A percentile compares a stretch with the other conserved stretches of the same genome.
Evolutionary conservation across 2,797 vertebrate genomes (phyloP).

Genomic region (Onychomys torridus): DNA sequence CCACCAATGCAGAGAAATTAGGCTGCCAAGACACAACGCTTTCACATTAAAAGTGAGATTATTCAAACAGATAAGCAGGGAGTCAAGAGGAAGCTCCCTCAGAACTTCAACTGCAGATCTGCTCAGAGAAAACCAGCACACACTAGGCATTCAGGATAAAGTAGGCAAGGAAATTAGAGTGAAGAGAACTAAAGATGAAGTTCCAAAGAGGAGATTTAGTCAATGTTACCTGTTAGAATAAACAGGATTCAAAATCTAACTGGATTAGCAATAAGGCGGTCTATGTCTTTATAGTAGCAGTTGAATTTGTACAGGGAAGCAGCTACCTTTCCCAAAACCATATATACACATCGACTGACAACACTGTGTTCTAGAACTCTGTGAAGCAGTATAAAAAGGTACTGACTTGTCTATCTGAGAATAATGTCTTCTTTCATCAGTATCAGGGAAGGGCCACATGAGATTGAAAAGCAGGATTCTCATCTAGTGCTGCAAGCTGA

Average conservation of each 20-base stretch:
- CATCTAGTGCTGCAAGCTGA: neutral
- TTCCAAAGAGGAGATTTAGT: neutral
- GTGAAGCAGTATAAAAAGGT: neutral
- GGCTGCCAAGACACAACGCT: conserved; percentile 74
- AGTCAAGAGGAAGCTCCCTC: conserved; percentile 71
- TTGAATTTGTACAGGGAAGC: neutral
- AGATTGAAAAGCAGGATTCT: neutral
- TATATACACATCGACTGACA: neutral
- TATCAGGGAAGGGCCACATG: neutral
- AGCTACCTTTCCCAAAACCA: neutral
- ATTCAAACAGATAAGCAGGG: conserved; percentile 66
- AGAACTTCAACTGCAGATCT: conserved; percentile 45
- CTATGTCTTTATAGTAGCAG: neutral
- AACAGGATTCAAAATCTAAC: neutral
- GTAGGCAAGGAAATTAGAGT: neutral
- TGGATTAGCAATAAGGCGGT: neutral
- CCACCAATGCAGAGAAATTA: conserved; percentile 77
- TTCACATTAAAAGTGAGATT: conserved; percentile 77
- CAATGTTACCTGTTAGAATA: neutral
- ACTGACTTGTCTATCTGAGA: neutral
- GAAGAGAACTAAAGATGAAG: neutral
- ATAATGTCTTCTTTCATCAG: neutral
- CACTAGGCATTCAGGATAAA: conserved; percentile 1
- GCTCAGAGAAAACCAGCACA: conserved; percentile 12
- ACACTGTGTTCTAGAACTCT: neutral